Evolutionary conservation across 2,888 invertebrate species (phyloP).

Genomic region (Thymelicus sylvestris): DNA sequence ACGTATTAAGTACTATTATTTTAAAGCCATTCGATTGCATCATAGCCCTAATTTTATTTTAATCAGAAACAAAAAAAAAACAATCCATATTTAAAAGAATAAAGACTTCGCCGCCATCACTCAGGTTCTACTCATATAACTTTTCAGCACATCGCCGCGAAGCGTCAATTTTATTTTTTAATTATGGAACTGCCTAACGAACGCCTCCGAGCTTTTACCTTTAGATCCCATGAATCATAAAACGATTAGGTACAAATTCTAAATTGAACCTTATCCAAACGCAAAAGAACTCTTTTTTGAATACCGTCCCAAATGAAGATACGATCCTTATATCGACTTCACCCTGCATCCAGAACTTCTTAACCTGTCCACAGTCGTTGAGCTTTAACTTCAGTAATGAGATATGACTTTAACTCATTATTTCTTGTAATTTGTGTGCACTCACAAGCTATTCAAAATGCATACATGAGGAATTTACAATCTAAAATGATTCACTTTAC

Average conservation of each 20-base stretch:
- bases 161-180: conserved; percentile 73
- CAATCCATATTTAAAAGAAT: conserved; percentile 42
- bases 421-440: conserved; percentile 69
- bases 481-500: conserved; percentile 64
- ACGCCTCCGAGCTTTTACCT: conserved; percentile 54
- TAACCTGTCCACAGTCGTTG: conserved; percentile 70
- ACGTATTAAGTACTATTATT: not conserved
- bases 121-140: conserved; percentile 56
- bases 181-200: conserved; percentile 77
- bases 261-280: conserved; percentile 48
- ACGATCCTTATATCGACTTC: conserved; percentile 52
- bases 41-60: conserved; percentile 1
- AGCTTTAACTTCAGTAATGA: conserved; percentile 78
- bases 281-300: conserved; percentile 39
- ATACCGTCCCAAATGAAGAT: conserved; percentile 41
- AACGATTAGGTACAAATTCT: not conserved
- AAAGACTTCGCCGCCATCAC: conserved; percentile 53
- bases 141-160: conserved; percentile 64
- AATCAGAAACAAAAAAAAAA: conserved; percentile 33
- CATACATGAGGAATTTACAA: conserved; percentile 66
- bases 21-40: not conserved
- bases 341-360: conserved; percentile 63
- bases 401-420: conserved; percentile 75
- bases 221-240: not conserved
- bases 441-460: conserved; percentile 50